phyloP scores from a whole-genome alignment of 2,113 vertebrate species.

The Bubo blakistoni region DNA sequence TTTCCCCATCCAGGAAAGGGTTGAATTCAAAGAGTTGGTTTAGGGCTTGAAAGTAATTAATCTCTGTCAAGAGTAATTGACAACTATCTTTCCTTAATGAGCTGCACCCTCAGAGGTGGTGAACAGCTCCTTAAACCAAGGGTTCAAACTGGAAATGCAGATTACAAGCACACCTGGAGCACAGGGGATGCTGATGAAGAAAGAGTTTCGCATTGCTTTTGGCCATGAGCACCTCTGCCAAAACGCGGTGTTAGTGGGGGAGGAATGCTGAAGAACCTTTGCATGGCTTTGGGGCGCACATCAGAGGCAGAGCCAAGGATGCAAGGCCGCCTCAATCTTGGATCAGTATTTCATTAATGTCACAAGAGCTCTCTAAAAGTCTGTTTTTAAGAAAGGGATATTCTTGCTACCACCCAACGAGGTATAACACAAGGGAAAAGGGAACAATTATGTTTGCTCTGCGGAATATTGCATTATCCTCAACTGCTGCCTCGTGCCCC shows the following conservation, averaged over 20 bases:
- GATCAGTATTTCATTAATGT: background rate
- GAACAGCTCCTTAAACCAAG: background rate
- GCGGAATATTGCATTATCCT: background rate
- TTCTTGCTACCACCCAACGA: background rate
- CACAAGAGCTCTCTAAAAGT: background rate
- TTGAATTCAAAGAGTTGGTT: background rate
- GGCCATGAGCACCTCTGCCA: background rate
- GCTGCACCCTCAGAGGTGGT: background rate
- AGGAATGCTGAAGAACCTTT: background rate
- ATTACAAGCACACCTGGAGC: background rate
- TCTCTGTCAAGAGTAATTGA: background rate
- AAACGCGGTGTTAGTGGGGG: fast-evolving
- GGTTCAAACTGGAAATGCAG: background rate
- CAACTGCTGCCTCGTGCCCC: fast-evolving
- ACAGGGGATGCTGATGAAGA: background rate
- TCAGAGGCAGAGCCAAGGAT: background rate
- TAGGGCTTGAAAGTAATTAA: background rate
- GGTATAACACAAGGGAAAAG: background rate
- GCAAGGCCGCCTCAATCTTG: background rate
- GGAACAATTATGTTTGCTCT: background rate
- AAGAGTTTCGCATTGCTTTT: background rate
- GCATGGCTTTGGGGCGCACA: fast-evolving
- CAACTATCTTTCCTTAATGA: background rate
- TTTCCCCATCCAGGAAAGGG: background rate
- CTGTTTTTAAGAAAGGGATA: background rate